Percentiles rank a stretch among this genome's conserved stretches.
Conservation (phyloP, 2,797 vertebrate species). For the Gorsachius magnificus region DNA sequence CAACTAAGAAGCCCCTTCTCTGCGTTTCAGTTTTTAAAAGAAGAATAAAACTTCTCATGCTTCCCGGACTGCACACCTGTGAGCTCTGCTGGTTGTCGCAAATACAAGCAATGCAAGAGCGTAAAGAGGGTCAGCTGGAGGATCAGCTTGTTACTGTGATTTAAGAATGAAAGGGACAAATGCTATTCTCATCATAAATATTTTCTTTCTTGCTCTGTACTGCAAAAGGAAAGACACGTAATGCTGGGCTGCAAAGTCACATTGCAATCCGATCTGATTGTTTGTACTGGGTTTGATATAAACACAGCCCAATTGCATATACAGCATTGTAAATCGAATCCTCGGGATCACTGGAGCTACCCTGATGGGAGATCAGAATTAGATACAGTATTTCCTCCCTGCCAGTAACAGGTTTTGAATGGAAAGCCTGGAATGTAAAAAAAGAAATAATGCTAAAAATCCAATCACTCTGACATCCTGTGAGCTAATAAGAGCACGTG, state of each 20-base stretch:
- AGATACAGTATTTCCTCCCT: conserved; percentile 45
- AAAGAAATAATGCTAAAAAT: conserved; percentile 74
- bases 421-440: conserved; percentile 62
- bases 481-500: conserved; percentile 70
- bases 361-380: conserved; percentile 12
- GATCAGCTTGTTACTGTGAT: not conserved
- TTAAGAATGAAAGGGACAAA: not conserved
- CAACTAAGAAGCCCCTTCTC: not conserved
- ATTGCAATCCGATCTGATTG: not conserved
- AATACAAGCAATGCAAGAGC: not conserved
- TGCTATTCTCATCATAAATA: not conserved
- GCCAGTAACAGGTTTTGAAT: conserved; percentile 60
- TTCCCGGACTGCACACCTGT: fast-evolving
- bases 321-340: not conserved
- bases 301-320: not conserved
- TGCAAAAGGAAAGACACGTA: not conserved
- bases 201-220: not conserved
- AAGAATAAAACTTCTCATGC: not conserved
- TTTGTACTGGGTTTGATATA: not conserved
- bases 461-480: conserved; percentile 69
- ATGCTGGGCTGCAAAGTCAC: not conserved
- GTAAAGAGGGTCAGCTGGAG: not conserved
- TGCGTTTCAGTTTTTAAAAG: not conserved
- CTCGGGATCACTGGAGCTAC: not conserved
- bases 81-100: not conserved